Conservation (phyloP, 2,888 invertebrate genomes). For the Harpalus rubripes region DNA sequence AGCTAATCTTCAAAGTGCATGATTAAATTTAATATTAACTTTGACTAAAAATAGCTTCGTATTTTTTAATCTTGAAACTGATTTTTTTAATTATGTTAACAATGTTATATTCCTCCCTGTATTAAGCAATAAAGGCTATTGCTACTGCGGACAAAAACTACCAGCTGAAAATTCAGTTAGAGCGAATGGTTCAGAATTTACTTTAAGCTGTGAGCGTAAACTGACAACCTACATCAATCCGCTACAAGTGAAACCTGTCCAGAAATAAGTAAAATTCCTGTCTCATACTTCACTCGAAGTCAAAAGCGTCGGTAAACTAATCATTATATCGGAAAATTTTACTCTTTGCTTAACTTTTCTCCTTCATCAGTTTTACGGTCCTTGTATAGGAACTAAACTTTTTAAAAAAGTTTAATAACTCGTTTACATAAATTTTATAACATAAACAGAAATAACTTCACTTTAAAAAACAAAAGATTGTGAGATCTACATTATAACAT, state of each 20-base stretch:
- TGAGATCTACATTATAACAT: too few species aligned
- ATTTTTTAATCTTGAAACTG: background rate
- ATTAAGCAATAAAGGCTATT: background rate
- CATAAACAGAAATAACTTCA: too few species aligned
- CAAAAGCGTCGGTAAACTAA: background rate
- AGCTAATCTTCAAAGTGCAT: conserved; percentile 2
- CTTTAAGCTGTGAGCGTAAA: background rate
- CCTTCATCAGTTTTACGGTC: background rate
- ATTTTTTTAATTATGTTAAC: background rate
- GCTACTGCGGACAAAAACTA: background rate
- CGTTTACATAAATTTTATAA: too few species aligned
- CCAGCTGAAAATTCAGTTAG: background rate
- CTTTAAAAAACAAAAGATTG: too few species aligned
- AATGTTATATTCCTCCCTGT: background rate
- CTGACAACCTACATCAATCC: conserved; percentile 5
- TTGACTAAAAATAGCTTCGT: background rate
- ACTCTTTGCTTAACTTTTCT: background rate
- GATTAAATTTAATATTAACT: conserved; percentile 1
- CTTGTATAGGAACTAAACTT: background rate
- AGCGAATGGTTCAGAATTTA: background rate
- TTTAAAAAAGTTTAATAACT: too few species aligned
- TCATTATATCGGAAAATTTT: background rate
- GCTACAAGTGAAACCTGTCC: background rate
- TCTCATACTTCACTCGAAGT: background rate
- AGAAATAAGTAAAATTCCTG: background rate